phyloP scores from a whole-genome alignment of 2,797 vertebrate genomes.

The Pelodytes ibericus region DNA sequence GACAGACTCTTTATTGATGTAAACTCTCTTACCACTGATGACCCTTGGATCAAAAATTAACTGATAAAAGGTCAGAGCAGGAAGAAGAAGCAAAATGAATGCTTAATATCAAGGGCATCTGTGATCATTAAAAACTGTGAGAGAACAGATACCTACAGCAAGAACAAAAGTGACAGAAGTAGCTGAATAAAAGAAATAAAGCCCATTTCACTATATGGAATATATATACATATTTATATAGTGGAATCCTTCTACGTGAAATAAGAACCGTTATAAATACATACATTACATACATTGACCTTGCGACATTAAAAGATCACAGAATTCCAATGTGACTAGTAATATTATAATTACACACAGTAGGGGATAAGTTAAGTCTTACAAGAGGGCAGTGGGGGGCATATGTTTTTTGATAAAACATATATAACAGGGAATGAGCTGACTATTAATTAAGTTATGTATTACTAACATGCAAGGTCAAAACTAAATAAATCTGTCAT shows the following conservation, averaged over 20 bases:
- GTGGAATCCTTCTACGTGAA: not conserved
- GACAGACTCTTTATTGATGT: slow-evolving; percentile 54
- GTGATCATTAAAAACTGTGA: slow-evolving; percentile 21
- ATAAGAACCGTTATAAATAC: too few relatives aligned
- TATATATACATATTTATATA: too few relatives aligned
- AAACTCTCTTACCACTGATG: slow-evolving; percentile 41
- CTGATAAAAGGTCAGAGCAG: slow-evolving; percentile 45
- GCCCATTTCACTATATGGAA: not conserved
- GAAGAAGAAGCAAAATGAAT: slow-evolving; percentile 35
- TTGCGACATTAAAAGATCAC: not conserved
- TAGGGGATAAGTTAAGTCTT: not conserved
- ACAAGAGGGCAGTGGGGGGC: not conserved
- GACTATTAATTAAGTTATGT: not conserved
- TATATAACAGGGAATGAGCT: not conserved
- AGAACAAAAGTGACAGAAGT: not conserved
- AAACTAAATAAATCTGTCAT: not conserved
- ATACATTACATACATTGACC: not conserved
- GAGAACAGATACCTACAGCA: not conserved
- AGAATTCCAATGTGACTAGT: not conserved
- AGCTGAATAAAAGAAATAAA: not conserved
- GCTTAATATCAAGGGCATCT: slow-evolving; percentile 38
- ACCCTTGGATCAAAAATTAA: slow-evolving; percentile 42
- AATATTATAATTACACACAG: not conserved
- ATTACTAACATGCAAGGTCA: not conserved
- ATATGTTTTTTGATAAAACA: not conserved